Percentiles rank a stretch among this genome's conserved stretches.
These are phyloP conservation scores for Montipora efflorescens DNA, from an alignment of 64 coral and sea anemone genomes.

Conservation along the genomic window DNA sequence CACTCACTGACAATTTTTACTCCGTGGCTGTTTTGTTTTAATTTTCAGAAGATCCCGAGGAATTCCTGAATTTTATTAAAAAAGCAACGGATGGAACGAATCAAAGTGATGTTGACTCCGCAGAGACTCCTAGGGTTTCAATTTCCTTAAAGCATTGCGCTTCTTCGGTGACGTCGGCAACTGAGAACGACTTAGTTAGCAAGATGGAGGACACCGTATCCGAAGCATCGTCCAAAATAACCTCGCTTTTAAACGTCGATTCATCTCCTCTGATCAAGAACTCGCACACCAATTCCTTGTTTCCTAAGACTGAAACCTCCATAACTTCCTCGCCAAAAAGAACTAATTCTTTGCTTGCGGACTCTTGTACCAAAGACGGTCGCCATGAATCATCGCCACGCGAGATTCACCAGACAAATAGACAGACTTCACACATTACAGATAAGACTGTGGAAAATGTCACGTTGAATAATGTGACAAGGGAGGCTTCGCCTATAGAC, in stretches of 20 bases:
- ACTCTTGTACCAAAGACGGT: neutral
- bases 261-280: neutral
- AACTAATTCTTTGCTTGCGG: neutral
- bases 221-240: slow-evolving; percentile 44
- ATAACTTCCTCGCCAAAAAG: neutral
- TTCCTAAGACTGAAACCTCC: neutral
- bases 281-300: slow-evolving; percentile 3
- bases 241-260: slow-evolving; percentile 16
- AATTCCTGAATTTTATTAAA: slow-evolving; percentile 6
- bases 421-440: neutral
- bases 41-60: slow-evolving; percentile 27
- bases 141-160: neutral
- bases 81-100: neutral
- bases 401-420: neutral
- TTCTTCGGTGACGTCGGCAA: neutral
- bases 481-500: neutral
- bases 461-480: neutral
- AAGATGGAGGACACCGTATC: slow-evolving; percentile 28
- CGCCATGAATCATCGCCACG: neutral
- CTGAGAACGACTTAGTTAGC: slow-evolving; percentile 11
- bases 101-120: neutral
- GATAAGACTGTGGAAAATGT: neutral
- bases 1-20: no score
- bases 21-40: neutral
- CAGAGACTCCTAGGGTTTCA: neutral